Evolutionary conservation across 1,140 invertebrate genomes (phyloP).

Genomic region (Aphaenogaster rudis): DNA sequence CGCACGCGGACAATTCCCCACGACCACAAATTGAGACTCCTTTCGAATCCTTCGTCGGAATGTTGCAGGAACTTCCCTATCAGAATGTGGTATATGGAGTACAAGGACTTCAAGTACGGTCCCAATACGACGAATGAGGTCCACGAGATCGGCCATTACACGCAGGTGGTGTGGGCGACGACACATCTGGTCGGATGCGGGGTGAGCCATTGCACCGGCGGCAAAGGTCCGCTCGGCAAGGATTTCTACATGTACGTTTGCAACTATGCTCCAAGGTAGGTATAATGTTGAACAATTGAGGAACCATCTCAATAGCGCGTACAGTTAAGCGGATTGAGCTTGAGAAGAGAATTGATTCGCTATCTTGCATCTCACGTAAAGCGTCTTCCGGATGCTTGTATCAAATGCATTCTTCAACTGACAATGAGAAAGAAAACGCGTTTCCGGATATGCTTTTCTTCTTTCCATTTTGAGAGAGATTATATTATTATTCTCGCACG

Average conservation of each 20-base stretch:
- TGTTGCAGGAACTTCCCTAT: constrained; percentile 92
- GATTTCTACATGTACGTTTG: constrained; percentile 95
- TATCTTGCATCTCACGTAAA: background rate
- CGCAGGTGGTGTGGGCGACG: constrained; percentile 94
- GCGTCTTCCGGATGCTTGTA: background rate
- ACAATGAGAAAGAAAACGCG: background rate
- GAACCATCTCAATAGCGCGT: background rate
- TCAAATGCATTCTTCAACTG: background rate
- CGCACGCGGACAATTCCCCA: background rate
- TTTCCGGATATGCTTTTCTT: background rate
- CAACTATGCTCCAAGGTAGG: constrained; percentile 95
- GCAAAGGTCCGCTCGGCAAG: constrained; percentile 87
- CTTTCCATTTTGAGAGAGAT: background rate
- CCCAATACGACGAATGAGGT: constrained; percentile 88
- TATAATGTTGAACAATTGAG: constrained; percentile 58
- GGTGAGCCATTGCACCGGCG: constrained; percentile 89
- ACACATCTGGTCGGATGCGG: constrained; percentile 93
- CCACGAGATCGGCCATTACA: constrained; percentile 92
- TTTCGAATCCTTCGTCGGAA: constrained; percentile 14
- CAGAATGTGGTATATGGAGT: constrained; percentile 93
- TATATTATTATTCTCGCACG: background rate
- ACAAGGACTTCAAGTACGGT: constrained; percentile 92
- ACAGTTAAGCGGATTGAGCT: background rate
- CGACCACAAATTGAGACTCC: background rate
- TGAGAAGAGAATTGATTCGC: background rate